A percentile compares a stretch with the other conserved stretches of the same genome.
These are phyloP conservation scores for Dexiosoma caninum DNA, from an alignment of 2,888 invertebrate species.

Conservation along the genomic window DNA sequence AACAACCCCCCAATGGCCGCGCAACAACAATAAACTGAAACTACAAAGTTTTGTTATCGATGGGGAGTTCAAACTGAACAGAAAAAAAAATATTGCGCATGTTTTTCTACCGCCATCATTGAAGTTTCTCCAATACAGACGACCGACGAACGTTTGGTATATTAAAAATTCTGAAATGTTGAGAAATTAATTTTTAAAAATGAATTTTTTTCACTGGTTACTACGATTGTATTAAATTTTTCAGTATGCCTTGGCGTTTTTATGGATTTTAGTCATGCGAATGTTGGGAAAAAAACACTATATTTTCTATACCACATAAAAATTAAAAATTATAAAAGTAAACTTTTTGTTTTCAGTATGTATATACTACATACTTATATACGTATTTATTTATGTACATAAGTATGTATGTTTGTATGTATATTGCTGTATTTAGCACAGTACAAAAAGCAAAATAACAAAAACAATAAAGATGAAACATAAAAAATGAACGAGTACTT, in stretches of 20 bases:
- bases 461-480: neutral
- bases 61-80: slow-evolving; percentile 44
- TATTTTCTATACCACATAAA: neutral
- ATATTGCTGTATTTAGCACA: neutral
- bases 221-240: neutral
- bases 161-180: slow-evolving; percentile 10
- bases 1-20: slow-evolving; percentile 52
- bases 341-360: neutral
- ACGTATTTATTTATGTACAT: too few relatives aligned
- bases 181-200: slow-evolving; percentile 46
- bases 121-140: slow-evolving; percentile 23
- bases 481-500: slow-evolving; percentile 4
- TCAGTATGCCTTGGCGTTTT: slow-evolving; percentile 24
- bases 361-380: neutral
- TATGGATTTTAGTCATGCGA: slow-evolving; percentile 63
- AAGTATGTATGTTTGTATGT: too few relatives aligned
- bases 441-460: neutral
- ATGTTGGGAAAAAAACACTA: slow-evolving; percentile 18
- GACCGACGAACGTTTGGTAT: slow-evolving; percentile 4
- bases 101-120: slow-evolving; percentile 54
- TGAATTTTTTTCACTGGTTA: slow-evolving; percentile 24
- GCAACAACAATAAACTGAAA: slow-evolving; percentile 1
- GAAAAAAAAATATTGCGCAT: slow-evolving; percentile 51
- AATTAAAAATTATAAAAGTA: neutral
- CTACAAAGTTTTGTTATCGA: slow-evolving; percentile 31